Evolutionary conservation across 1,140 invertebrate genomes (phyloP).

Genomic region (Acromyrmex heyeri): DNA sequence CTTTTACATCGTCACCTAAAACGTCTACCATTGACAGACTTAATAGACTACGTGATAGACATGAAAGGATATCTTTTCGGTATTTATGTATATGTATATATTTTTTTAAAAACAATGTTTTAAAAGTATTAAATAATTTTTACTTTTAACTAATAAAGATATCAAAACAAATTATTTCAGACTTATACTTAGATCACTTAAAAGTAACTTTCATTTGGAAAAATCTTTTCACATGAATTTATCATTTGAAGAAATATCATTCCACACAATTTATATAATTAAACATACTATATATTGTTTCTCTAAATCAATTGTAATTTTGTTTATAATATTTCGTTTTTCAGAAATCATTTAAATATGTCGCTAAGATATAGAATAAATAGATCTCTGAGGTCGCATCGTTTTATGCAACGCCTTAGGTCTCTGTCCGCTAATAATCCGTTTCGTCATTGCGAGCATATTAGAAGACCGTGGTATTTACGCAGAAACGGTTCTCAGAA

Average conservation of each 20-base stretch:
- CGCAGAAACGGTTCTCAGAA: constrained; percentile 46
- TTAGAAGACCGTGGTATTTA: constrained; percentile 64
- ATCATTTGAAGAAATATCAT: constrained; percentile 1
- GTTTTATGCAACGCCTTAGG: constrained; percentile 69
- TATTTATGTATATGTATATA: constrained; percentile 1
- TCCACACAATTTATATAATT: background rate
- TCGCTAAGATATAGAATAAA: constrained; percentile 21
- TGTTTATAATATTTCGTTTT: constrained; percentile 14
- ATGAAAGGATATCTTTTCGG: constrained; percentile 63
- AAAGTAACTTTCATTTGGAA: background rate
- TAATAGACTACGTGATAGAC: constrained; percentile 51
- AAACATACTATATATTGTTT: background rate
- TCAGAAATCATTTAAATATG: constrained; percentile 39
- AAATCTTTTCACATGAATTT: background rate
- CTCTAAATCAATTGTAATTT: background rate
- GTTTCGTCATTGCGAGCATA: constrained; percentile 62
- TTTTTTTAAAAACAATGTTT: background rate
- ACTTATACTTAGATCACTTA: background rate
- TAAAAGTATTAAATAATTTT: constrained; percentile 9
- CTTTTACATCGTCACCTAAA: constrained; percentile 45
- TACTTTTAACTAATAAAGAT: background rate
- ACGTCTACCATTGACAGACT: constrained; percentile 30
- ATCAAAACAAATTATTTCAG: background rate
- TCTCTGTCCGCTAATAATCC: constrained; percentile 58
- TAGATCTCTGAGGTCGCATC: constrained; percentile 46